A percentile compares a stretch with the other conserved stretches of the same genome.
phyloP scores from a whole-genome alignment of 1,140 invertebrate genomes.

The Caenorhabditis inopinata region DNA sequence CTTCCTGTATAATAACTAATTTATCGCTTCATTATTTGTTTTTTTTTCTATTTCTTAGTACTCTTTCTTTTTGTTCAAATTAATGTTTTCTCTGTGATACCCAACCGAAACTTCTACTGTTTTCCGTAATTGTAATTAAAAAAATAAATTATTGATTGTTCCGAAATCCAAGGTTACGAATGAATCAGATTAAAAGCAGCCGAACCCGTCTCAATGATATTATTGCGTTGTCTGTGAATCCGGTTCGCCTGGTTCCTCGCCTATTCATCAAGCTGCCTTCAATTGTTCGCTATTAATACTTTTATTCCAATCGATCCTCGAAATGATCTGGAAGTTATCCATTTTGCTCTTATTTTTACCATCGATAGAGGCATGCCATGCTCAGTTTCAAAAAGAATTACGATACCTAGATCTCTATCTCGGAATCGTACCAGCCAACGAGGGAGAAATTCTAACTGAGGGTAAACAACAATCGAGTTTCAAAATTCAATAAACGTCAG shows the following conservation, averaged over 20 bases:
- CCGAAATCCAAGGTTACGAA: neutral
- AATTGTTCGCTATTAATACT: neutral
- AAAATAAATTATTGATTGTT: slow-evolving; percentile 22
- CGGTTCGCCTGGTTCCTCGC: slow-evolving; percentile 14
- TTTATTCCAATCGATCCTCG: neutral
- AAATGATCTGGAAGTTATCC: neutral
- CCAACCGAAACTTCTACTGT: neutral
- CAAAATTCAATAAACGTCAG: too few species aligned
- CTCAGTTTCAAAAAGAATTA: slow-evolving; percentile 50
- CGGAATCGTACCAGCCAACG: slow-evolving; percentile 41
- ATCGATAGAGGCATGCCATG: slow-evolving; percentile 35
- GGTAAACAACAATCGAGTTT: too few species aligned
- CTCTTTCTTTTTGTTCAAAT: neutral
- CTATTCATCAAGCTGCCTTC: neutral
- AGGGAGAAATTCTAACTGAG: slow-evolving; percentile 45
- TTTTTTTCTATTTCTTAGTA: neutral
- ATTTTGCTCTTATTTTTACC: neutral
- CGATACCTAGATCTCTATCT: slow-evolving; percentile 49
- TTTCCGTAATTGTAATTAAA: neutral
- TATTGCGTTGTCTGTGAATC: neutral
- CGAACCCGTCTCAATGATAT: slow-evolving; percentile 19
- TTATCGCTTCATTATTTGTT: neutral
- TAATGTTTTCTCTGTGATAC: neutral
- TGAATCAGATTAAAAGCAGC: neutral
- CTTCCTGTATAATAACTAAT: slow-evolving; percentile 19